Evolutionary conservation across 2,113 vertebrate species (phyloP).

Genomic region (Amphiprion percula): DNA sequence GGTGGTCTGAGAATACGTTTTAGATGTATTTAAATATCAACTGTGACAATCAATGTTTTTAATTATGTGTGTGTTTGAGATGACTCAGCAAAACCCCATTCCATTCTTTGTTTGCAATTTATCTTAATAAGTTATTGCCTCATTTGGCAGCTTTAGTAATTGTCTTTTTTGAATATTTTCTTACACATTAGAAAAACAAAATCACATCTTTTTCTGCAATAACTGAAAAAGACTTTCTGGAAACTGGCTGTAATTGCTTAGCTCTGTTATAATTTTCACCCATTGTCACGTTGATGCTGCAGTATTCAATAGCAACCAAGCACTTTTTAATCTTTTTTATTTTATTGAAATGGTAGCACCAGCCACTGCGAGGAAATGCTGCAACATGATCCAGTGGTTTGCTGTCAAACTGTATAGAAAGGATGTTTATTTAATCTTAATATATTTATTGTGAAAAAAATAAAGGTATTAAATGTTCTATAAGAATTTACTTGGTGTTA

Average conservation of each 20-base stretch:
- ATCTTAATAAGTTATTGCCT: background rate
- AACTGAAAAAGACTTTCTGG: background rate
- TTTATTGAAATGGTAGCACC: background rate
- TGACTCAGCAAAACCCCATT: slow-evolving; percentile 23
- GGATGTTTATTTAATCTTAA: slow-evolving; percentile 40
- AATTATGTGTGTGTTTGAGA: background rate
- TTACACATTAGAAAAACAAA: background rate
- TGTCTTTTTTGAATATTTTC: slow-evolving; percentile 4
- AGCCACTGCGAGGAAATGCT: background rate
- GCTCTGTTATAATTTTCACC: background rate
- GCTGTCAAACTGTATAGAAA: slow-evolving; percentile 37
- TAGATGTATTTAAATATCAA: slow-evolving; percentile 6
- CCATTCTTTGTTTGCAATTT: slow-evolving; percentile 12
- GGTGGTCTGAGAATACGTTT: background rate
- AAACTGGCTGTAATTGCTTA: background rate
- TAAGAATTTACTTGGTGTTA: background rate
- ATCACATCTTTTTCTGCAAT: background rate
- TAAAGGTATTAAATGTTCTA: slow-evolving; percentile 60
- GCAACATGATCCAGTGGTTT: slow-evolving; percentile 1
- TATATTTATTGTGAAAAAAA: slow-evolving; percentile 52
- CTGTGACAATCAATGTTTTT: slow-evolving; percentile 24
- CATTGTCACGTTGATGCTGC: background rate
- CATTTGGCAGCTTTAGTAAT: slow-evolving; percentile 10
- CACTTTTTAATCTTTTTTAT: slow-evolving; percentile 35
- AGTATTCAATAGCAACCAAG: slow-evolving; percentile 24